Base-by-base conservation (phyloP, 1,140 invertebrate species). In the Pogonognathellus flavescens region DNA sequence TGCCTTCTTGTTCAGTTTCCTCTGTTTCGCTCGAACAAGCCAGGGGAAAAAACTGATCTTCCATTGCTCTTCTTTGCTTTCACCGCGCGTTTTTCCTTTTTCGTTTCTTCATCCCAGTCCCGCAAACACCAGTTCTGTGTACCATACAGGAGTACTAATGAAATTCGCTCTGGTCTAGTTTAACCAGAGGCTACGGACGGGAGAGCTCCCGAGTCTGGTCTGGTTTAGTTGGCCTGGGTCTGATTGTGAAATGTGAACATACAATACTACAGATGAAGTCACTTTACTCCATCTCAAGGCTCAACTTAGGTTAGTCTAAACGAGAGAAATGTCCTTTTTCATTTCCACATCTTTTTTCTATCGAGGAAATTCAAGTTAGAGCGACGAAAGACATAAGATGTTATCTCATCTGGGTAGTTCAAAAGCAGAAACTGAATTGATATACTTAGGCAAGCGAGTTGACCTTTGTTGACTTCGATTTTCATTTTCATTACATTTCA, bases 11-110 rank as follows among this genome's bases (percentile, higher is more conserved):
- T 76, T 16, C 31, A 76, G 31, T 31, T 76, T 76, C 31, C 70
- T 18, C 41, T 49, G 41, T 76, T 76, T 76, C 10, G 22, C 41
- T 76, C 14, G 13, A 72, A 18, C 11, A 76, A 76, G 25, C 41
- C 70, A 50, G 8, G 20, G 41, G 31, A 31, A 76, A 50, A 76
- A 76, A 18, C 41, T 76, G 70, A 49, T 76, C 41, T 76, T 49
- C 70, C 16, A 16, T 49, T 18, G 7, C 14, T 4, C 70, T 50
- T 76, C 70, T 76, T 76, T 76, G 70, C 70, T 76, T 76, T 76
- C 70, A 49, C 70, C 70, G 31, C 25, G 41, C 41, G 25, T 76
- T 31, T 16, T 60, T 25, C 60, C 22, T 25, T 66, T 66, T 25
- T 66, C 2, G 53, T 14, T 57, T 57, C 53, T 57, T 41, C 31